A percentile compares a stretch with the other conserved stretches of the same genome.
Evolutionary conservation across 92 coral and sea anemone species (phyloP).

Genomic region (Galaxea fascicularis): DNA sequence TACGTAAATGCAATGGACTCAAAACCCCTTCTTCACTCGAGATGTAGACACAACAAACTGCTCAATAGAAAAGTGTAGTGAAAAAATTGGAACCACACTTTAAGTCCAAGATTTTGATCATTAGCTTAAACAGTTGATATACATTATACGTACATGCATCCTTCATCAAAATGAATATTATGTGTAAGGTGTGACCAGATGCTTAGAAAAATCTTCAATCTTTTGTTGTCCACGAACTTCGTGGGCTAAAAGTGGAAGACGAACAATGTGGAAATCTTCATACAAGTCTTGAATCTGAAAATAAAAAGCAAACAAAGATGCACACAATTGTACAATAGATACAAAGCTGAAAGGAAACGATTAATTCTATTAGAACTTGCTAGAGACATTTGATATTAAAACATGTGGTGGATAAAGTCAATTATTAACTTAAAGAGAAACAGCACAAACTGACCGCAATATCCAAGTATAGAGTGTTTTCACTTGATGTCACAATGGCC

Average conservation of each 20-base stretch:
- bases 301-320: not conserved
- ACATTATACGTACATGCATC: not conserved
- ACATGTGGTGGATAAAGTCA: too few relatives aligned
- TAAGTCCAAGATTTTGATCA: too few relatives aligned
- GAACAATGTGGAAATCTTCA: slow-evolving; percentile 93
- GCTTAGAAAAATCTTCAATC: slow-evolving; percentile 78
- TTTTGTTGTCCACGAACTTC: slow-evolving; percentile 90
- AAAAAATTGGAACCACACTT: not conserved
- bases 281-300: slow-evolving; percentile 94
- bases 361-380: too few relatives aligned
- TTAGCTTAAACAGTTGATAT: too few relatives aligned
- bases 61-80: not conserved
- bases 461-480: too few relatives aligned
- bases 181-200: slow-evolving; percentile 66
- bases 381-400: too few relatives aligned
- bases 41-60: not conserved
- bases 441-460: too few relatives aligned
- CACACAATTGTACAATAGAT: not conserved
- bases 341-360: not conserved
- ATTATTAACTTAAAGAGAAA: too few relatives aligned
- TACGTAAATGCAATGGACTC: too few relatives aligned
- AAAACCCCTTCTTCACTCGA: too few relatives aligned
- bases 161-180: not conserved
- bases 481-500: too few relatives aligned
- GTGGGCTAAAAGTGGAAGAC: slow-evolving; percentile 89